phyloP scores from a whole-genome alignment of 2,888 invertebrate species.

The Holacanthella duospinosa region DNA sequence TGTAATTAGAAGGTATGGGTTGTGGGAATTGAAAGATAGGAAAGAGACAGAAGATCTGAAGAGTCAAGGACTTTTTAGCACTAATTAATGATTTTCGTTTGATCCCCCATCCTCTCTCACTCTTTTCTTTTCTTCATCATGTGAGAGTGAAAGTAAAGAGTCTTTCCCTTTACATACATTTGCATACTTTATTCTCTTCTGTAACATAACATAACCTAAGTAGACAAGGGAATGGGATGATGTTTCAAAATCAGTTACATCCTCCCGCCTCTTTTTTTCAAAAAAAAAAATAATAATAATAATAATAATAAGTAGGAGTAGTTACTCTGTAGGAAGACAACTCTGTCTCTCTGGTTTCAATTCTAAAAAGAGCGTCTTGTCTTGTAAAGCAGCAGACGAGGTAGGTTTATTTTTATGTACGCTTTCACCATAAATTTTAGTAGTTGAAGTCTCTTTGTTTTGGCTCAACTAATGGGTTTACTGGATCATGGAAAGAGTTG shows the following conservation, averaged over 20 bases:
- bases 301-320: no score
- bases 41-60: constrained; percentile 11
- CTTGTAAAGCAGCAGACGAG: no score
- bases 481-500: no score
- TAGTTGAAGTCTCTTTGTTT: background rate
- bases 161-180: background rate
- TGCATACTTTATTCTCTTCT: background rate
- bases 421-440: background rate
- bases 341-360: background rate
- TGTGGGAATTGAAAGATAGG: no score
- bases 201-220: no score
- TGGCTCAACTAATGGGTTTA: background rate
- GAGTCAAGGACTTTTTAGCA: constrained; percentile 25
- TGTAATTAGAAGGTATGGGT: background rate
- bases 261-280: background rate
- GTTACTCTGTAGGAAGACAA: no score
- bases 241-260: background rate
- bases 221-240: constrained; percentile 1
- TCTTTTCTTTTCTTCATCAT: constrained; percentile 13
- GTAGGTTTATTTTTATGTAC: background rate
- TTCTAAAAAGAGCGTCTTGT: background rate
- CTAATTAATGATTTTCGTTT: constrained; percentile 30
- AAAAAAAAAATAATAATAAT: no score
- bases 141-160: background rate
- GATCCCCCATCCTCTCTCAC: constrained; percentile 23